Evolutionary conservation across 2,113 vertebrate genomes (phyloP).

Genomic region (Dendropsophus ebraccatus): DNA sequence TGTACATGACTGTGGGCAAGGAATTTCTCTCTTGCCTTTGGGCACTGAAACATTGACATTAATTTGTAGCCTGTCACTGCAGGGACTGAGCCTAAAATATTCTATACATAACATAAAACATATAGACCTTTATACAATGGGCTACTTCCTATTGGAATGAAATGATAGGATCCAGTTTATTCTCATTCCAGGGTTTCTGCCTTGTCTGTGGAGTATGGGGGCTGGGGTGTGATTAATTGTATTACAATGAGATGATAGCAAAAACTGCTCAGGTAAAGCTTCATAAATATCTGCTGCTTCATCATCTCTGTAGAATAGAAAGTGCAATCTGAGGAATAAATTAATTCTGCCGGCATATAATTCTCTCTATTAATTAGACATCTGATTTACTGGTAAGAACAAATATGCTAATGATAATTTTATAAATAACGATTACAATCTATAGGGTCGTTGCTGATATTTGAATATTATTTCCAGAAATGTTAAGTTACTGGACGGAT

Average conservation of each 20-base stretch:
- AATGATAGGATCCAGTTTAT: not conserved
- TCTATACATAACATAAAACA: conserved; percentile 41
- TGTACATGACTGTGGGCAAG: conserved; percentile 48
- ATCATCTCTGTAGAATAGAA: conserved; percentile 32
- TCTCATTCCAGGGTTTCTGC: not conserved
- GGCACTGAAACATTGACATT: conserved; percentile 52
- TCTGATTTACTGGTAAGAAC: not conserved
- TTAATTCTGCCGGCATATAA: not conserved
- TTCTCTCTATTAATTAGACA: conserved; percentile 1
- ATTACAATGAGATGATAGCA: conserved; percentile 16
- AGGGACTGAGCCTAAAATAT: conserved; percentile 50
- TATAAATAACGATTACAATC: not conserved
- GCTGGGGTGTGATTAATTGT: conserved; percentile 1
- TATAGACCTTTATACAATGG: conserved; percentile 28
- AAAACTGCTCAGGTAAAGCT: conserved; percentile 27
- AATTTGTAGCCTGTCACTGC: conserved; percentile 53
- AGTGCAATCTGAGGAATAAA: conserved; percentile 29
- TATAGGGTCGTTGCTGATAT: not conserved
- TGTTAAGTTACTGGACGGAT: not conserved
- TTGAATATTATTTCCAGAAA: not conserved
- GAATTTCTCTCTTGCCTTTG: conserved; percentile 52
- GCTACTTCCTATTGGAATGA: not conserved
- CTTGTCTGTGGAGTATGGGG: not conserved
- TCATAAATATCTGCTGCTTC: conserved; percentile 36
- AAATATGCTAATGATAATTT: not conserved